Conservation (phyloP, 2,113 vertebrate species). For the Macrotis lagotis region DNA sequence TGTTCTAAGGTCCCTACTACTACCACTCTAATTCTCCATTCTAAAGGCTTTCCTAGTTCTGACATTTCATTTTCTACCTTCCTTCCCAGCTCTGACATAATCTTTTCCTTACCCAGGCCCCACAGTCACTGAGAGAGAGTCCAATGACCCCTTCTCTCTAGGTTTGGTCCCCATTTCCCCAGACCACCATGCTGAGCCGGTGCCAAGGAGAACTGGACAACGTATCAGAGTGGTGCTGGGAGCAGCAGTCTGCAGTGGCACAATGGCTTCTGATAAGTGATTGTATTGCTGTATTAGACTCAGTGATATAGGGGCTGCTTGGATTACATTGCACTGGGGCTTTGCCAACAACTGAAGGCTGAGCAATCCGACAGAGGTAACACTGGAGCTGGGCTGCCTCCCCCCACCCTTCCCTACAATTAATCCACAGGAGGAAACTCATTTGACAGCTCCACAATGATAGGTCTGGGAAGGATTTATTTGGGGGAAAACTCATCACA, state of each 20-base stretch:
- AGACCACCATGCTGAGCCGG: neutral
- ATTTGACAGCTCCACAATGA: slow-evolving; percentile 12
- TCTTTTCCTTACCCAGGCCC: neutral
- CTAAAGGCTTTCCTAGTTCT: neutral
- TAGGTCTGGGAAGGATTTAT: slow-evolving; percentile 66
- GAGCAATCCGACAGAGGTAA: accelerated
- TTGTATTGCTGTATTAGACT: slow-evolving; percentile 20
- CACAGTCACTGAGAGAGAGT: neutral
- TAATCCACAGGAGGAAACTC: slow-evolving; percentile 42
- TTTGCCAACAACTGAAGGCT: neutral
- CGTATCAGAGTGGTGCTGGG: neutral
- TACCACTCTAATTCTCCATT: neutral
- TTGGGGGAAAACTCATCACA: slow-evolving; percentile 41
- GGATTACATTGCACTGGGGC: slow-evolving; percentile 5
- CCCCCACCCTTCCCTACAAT: neutral
- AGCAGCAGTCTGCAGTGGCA: neutral
- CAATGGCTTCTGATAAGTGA: slow-evolving; percentile 2
- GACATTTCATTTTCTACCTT: neutral
- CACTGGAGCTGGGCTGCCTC: neutral
- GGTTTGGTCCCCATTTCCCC: neutral
- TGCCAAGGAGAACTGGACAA: neutral
- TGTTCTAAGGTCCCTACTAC: neutral
- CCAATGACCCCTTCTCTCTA: neutral
- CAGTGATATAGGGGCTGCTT: neutral
- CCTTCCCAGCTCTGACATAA: neutral